Conservation (phyloP, 2,113 vertebrate species). For the Pipa parva region DNA sequence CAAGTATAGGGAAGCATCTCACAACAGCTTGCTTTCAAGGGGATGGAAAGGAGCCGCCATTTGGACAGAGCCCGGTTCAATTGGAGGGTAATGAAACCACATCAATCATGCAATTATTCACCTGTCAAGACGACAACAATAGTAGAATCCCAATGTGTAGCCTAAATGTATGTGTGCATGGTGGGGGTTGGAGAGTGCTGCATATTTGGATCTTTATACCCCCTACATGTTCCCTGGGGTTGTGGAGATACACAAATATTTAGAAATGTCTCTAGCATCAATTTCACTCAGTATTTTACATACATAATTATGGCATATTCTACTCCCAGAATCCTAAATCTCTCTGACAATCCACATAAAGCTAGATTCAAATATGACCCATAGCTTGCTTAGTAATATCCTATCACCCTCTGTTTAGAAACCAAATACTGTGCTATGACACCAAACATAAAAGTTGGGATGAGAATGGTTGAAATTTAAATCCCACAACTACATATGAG, state of each 20-base stretch:
- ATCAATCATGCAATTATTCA: constrained; percentile 82
- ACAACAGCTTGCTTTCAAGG: constrained; percentile 3
- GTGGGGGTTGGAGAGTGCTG: constrained; percentile 4
- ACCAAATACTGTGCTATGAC: too few relatives aligned
- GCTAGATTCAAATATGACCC: too few relatives aligned
- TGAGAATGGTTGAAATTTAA: too few relatives aligned
- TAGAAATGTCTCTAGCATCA: too few relatives aligned
- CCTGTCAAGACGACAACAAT: constrained; percentile 74
- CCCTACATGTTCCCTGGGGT: neutral
- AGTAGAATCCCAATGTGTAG: constrained; percentile 1
- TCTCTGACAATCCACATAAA: too few relatives aligned
- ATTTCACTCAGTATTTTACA: too few relatives aligned
- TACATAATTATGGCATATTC: too few relatives aligned
- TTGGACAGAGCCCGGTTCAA: constrained; percentile 30
- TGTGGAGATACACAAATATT: neutral
- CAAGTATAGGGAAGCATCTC: constrained; percentile 9
- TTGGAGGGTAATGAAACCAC: constrained; percentile 51
- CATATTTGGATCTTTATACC: constrained; percentile 5
- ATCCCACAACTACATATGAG: too few relatives aligned
- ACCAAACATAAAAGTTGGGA: too few relatives aligned
- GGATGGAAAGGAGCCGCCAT: constrained; percentile 1
- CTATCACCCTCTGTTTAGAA: too few relatives aligned
- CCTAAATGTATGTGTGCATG: constrained; percentile 35
- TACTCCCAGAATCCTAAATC: too few relatives aligned
- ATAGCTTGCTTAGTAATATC: too few relatives aligned